These are phyloP conservation scores for Micronycteris hirsuta DNA, from an alignment of 2,113 vertebrate genomes.

Conservation along the genomic window DNA sequence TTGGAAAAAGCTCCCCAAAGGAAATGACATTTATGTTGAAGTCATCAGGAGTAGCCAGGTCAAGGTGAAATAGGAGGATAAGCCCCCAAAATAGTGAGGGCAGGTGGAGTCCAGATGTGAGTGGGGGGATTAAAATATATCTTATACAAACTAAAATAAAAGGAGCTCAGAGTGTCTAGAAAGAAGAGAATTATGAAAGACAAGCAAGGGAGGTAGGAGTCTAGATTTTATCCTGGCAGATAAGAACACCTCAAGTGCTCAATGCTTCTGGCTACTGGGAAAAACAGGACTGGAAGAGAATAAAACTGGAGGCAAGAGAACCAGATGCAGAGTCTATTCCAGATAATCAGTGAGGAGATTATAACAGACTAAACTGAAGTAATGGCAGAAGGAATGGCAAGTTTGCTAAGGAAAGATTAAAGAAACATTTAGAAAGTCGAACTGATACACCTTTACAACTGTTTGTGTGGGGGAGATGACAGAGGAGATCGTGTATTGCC, in stretches of 20 bases:
- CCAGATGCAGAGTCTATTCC: not conserved
- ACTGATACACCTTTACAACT: not conserved
- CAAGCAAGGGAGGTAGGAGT: not conserved
- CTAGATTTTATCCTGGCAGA: not conserved
- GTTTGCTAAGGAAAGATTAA: not conserved
- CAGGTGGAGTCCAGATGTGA: not conserved
- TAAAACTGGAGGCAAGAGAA: not conserved
- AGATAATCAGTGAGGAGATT: not conserved
- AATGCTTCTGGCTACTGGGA: not conserved
- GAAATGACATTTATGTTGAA: conserved; percentile 7
- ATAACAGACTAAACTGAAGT: not conserved
- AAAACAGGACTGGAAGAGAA: not conserved
- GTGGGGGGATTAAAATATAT: not conserved
- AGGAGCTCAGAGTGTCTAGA: not conserved
- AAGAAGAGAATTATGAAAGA: not conserved
- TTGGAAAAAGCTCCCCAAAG: not conserved
- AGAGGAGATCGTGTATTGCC: not conserved
- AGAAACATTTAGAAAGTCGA: conserved; percentile 3
- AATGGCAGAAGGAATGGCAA: not conserved
- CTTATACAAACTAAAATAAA: not conserved
- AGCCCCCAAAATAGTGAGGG: not conserved
- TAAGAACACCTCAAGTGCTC: not conserved
- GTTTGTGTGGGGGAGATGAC: not conserved
- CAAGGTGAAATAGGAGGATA: not conserved
- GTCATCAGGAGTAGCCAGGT: not conserved